Base-by-base conservation (phyloP, 2,888 invertebrate genomes). In the Ennomos fuscantarius region DNA sequence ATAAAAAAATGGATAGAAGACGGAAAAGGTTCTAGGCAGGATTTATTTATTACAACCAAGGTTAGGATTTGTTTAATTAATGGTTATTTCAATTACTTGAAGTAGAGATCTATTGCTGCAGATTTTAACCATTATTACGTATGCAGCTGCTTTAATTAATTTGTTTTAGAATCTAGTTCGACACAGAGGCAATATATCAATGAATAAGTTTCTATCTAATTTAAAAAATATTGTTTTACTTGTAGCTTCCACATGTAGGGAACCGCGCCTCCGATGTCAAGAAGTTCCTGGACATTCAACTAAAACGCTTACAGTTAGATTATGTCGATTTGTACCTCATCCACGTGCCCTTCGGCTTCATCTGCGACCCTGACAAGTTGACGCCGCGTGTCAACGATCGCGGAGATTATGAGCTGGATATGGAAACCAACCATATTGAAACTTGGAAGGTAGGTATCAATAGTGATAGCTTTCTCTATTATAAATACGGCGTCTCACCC, bases 11-110 rank as follows among this genome's bases (percentile, higher is more conserved):
- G 95, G 94, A 89, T 96, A 34, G 78, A 87, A 24, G 88, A 93
- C 43, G 95, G 95, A 37, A 93, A 93, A 72, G 93, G 95, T 9
- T 93, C 88, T 59, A 87, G 97, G 56, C 93, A 95, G 70, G 95
- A 96, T 46, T 85, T 97, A 58, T 97, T 96, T 84, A 93, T 97
- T 60, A 96, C 96, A 32, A 95, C 96, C n/a, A 97, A 97, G 93
- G 96, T 96, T 47, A 51, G 41, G 35, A 12, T 2, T 11, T 12
- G 15, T 40, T 32, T 6, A 32, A 34, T 33, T 9, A 2, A 32
- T 33, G 8, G 8, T 10, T 40, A 11, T 33, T 24, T 24, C 3
- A 24, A 24, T 24, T 24, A 24, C 24, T 6, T 24, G 6, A 6
- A 24, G 3, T 24, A 24, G 24, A 24, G 24, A 24, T 24, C 24